Base-by-base conservation (phyloP, 2,113 vertebrate species). In the Thunnus maccoyii region DNA sequence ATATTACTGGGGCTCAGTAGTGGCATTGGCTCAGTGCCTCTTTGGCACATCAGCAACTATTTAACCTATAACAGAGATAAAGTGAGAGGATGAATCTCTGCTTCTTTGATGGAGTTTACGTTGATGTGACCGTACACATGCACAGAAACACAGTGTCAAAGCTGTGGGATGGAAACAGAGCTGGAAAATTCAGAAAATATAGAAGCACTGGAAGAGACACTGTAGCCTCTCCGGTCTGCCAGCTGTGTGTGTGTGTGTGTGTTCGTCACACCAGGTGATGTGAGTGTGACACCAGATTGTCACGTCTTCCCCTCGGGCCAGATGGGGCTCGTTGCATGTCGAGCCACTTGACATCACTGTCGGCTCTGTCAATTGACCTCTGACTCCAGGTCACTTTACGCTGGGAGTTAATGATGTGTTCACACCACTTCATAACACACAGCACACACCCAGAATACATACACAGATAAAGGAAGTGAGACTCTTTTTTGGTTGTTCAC, bases 351-450 rank as follows among this genome's bases (percentile, higher is more conserved):
- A 95, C 93, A 93, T 94, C 89, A 58, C 89, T 94, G 91, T 92
- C 94, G 92, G 91, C 82, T 75, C 82, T 86, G 88, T 94, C 93
- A 93, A 84, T 93, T 94, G 93, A 94, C 94, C 95, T 94, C 88
- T 94, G 91, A 91, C 93, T 76, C 69, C 54, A n/a, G 93, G 92
- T 93, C 93, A 86, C 62, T 81, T 86, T 84, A 88, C 56, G 6
- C 80, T 80, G 86, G 56, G 67, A 91, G 86, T 93, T 95, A 94
- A 95, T 95, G 92, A 95, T 94, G 93, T 94, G 91, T 78, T 87
- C 82, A 61, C 73, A 83, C 25, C 81, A 92, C 87, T 92, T 94
- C 87, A 93, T 93, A 86, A 92, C 84, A 87, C 76, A 76, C 72
- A 78, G 63, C 27, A 61, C 75, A 83, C 66, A 67, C 56, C 11